phyloP scores from a whole-genome alignment of 2,797 vertebrate genomes.

The Hypotaenidia okinawae region DNA sequence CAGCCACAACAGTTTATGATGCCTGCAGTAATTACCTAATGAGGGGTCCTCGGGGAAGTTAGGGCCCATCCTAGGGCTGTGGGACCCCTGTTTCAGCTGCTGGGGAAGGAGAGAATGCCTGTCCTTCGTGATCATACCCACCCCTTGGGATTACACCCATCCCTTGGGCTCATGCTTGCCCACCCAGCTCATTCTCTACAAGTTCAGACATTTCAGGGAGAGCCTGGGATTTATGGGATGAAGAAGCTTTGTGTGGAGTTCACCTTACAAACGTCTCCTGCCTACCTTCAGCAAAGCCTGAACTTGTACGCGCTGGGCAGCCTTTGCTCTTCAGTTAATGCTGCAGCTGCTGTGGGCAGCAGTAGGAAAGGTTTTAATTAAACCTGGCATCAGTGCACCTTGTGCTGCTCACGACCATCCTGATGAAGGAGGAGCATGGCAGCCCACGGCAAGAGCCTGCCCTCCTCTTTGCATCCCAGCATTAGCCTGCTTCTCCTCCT shows the following conservation, averaged over 20 bases:
- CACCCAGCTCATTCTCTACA: not conserved
- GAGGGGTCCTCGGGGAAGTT: not conserved
- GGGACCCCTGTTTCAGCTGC: not conserved
- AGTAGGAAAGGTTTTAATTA: conserved; percentile 71
- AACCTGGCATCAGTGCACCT: conserved; percentile 71
- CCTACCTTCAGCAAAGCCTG: conserved; percentile 13
- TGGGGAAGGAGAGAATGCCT: not conserved
- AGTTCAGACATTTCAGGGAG: not conserved
- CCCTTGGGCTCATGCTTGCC: not conserved
- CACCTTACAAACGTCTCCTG: not conserved
- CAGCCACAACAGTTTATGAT: not conserved
- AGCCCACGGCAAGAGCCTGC: not conserved
- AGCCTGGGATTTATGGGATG: not conserved
- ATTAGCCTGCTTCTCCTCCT: not conserved
- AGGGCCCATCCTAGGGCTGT: too few relatives aligned
- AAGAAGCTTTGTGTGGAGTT: not conserved
- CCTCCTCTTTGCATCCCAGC: not conserved
- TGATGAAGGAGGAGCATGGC: conserved; percentile 26
- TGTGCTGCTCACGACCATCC: conserved; percentile 64
- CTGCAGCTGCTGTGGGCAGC: conserved; percentile 60
- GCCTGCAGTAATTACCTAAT: not conserved
- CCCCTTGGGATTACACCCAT: too few relatives aligned
- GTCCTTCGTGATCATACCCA: not conserved
- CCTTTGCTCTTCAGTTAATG: conserved; percentile 19
- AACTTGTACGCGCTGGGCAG: not conserved